Evolutionary conservation across 2,888 invertebrate genomes (phyloP), one percentile per base, ranked within the genome.

Genomic region (Drosophila pseudotalamancana): DNA sequence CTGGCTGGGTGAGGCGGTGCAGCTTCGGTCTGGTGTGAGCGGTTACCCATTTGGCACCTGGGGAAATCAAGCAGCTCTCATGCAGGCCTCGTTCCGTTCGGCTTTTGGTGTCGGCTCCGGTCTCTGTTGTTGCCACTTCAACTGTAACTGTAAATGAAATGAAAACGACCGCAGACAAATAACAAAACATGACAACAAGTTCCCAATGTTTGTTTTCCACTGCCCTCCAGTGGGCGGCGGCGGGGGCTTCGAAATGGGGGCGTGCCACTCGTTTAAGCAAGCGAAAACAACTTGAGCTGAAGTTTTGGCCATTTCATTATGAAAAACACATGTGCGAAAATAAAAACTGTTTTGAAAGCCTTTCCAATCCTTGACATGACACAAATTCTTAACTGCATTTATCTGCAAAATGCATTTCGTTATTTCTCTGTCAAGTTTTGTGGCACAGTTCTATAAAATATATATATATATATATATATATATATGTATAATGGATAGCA

Each of bases 11-110:
- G 25, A 35, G 19, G 27, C 34, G 21, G n/a, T n/a, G n/a, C n/a
- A n/a, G n/a, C n/a, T n/a, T 18, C 14, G 18, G 1, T 9, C 21
- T 27, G 37, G 29, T 11, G 16, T 39, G 31, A 14, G 35, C 23
- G 46, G 69, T 43, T 68, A 53, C 74, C 59, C 60, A 74, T 72
- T 63, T 71, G 86, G 73, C 85, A 84, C 76, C 85, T 81, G 84
- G 83, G 81, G 83, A 87, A 83, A 83, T 83, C 85, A 83, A 62
- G 87, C 62, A 65, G 72, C 61, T 83, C 74, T 45, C 61, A 65
- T 70, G 69, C 84, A 72, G 65, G 72, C 86, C 61, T 62, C 45
- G 49, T 49, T 59, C 62, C 34, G 35, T 34, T 31, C 34, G 54
- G 45, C 49, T 62, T 45, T 49, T 50, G 62, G 39, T 63, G 57